Percentiles rank a stretch among this genome's conserved stretches.
phyloP scores from a whole-genome alignment of 1,140 invertebrate species.

The Nephotettix cincticeps region DNA sequence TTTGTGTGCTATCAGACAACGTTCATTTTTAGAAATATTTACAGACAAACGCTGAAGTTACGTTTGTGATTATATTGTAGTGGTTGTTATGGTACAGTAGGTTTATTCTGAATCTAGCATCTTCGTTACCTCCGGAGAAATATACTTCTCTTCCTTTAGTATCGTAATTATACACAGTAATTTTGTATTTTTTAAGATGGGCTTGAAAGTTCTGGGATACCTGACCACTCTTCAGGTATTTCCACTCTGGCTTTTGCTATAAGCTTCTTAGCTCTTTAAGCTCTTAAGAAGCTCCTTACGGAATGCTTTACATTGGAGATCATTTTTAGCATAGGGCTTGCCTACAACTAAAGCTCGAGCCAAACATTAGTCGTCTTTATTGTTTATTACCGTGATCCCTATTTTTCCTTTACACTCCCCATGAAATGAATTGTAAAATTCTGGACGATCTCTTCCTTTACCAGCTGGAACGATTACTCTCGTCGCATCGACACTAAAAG shows the following conservation, averaged over 20 bases:
- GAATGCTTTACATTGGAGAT: background rate
- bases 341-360: constrained; percentile 5
- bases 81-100: background rate
- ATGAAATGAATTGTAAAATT: constrained; percentile 3
- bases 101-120: constrained; percentile 5
- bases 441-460: background rate
- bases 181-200: constrained; percentile 5
- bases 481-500: constrained; percentile 3
- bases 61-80: constrained; percentile 15
- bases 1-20: background rate
- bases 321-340: constrained; percentile 1
- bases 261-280: background rate
- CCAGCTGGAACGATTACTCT: background rate
- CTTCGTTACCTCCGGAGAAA: background rate
- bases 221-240: background rate
- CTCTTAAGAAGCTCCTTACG: background rate
- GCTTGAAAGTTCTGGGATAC: constrained; percentile 17
- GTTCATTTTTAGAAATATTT: background rate
- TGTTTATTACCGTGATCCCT: constrained; percentile 17
- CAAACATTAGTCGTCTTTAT: constrained; percentile 7
- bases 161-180: constrained; percentile 15
- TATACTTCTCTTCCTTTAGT: background rate
- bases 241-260: background rate
- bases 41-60: constrained; percentile 13
- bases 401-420: background rate